Evolutionary conservation across 1,140 invertebrate genomes (phyloP).

Genomic region (Drosophila sproati): DNA sequence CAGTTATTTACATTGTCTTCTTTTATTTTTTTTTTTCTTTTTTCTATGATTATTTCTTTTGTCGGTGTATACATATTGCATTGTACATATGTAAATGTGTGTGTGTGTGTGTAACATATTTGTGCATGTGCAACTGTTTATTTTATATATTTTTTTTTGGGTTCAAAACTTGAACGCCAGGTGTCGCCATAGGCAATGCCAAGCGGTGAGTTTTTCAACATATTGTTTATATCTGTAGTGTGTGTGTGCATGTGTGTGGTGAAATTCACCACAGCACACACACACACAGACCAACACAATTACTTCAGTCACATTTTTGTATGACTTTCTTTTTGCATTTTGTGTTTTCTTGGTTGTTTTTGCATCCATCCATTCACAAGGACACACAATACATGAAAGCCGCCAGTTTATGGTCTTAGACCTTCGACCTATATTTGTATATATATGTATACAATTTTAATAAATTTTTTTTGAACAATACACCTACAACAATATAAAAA

Average conservation of each 20-base stretch:
- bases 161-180: slow-evolving; percentile 43
- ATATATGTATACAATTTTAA: too few relatives aligned
- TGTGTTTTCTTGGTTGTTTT: slow-evolving; percentile 25
- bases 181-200: slow-evolving; percentile 46
- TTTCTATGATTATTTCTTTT: slow-evolving; percentile 45
- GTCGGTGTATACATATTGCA: slow-evolving; percentile 11
- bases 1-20: slow-evolving; percentile 61
- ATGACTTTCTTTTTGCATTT: slow-evolving; percentile 2
- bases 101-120: slow-evolving; percentile 21
- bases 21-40: slow-evolving; percentile 41
- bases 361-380: slow-evolving; percentile 15
- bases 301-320: not conserved
- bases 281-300: slow-evolving; percentile 7
- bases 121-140: slow-evolving; percentile 3
- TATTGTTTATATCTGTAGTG: not conserved
- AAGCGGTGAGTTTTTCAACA: slow-evolving; percentile 54
- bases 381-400: slow-evolving; percentile 35
- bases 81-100: slow-evolving; percentile 21
- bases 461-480: not conserved
- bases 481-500: not conserved
- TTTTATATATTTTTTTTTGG: not conserved
- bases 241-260: slow-evolving; percentile 22
- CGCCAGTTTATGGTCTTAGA: not conserved
- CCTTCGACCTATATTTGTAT: too few relatives aligned
- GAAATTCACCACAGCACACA: slow-evolving; percentile 6